Evolutionary conservation across 1,140 invertebrate species (phyloP).

Genomic region (Drosophila parvula): DNA sequence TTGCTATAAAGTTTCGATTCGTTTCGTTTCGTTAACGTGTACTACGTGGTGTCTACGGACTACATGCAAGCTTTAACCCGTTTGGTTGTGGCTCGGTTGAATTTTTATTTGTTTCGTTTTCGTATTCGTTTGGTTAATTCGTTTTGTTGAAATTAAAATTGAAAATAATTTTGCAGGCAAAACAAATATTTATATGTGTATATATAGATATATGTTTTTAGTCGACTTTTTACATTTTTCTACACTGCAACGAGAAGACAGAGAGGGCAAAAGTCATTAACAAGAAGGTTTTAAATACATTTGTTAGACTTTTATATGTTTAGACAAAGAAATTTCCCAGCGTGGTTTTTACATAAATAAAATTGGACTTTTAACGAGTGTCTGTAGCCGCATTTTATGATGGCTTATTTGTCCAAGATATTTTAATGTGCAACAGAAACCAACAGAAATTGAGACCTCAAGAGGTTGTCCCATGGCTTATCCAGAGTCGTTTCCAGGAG

Average conservation of each 20-base stretch:
- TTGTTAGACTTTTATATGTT: background rate
- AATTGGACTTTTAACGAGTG: background rate
- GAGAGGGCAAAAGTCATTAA: slow-evolving; percentile 13
- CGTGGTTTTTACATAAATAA: background rate
- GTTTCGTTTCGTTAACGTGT: slow-evolving; percentile 39
- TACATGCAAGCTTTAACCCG: slow-evolving; percentile 57
- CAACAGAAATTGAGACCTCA: slow-evolving; percentile 53
- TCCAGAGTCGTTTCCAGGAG: slow-evolving; percentile 5
- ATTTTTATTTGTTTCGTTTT: slow-evolving; percentile 39
- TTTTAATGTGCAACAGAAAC: slow-evolving; percentile 3
- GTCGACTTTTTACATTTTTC: slow-evolving; percentile 83
- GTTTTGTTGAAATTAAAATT: slow-evolving; percentile 74
- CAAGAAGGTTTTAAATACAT: background rate
- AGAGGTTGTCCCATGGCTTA: slow-evolving; percentile 33
- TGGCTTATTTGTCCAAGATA: background rate
- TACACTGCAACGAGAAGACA: slow-evolving; percentile 75
- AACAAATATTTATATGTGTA: slow-evolving; percentile 70
- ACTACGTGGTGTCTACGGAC: slow-evolving; percentile 36
- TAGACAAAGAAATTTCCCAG: background rate
- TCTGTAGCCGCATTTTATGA: background rate
- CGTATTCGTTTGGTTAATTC: slow-evolving; percentile 26
- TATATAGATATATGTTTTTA: slow-evolving; percentile 68
- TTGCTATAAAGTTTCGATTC: slow-evolving; percentile 27
- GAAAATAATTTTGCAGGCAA: slow-evolving; percentile 78
- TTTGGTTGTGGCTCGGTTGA: slow-evolving; percentile 44